These are phyloP conservation scores for Clupea harengus DNA, from an alignment of 2,113 vertebrate genomes.

Conservation along the genomic window DNA sequence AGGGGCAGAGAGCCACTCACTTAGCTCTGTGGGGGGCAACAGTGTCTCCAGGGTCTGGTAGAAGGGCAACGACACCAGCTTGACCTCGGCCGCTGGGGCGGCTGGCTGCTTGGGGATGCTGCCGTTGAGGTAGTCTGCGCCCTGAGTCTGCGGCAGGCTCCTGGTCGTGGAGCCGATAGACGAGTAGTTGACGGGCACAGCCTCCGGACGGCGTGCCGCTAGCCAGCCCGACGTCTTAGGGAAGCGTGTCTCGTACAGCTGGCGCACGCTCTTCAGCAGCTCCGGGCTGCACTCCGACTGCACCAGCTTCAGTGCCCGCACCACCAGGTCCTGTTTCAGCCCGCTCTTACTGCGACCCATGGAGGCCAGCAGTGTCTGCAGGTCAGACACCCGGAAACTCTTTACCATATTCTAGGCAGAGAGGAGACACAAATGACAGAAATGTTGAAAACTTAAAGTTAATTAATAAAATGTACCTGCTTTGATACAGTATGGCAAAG, in stretches of 20 bases:
- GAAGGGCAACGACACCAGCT: conserved; percentile 91
- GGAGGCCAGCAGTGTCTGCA: conserved; percentile 95
- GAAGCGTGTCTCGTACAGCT: conserved; percentile 94
- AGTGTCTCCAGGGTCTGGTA: conserved; percentile 93
- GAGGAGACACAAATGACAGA: conserved; percentile 47
- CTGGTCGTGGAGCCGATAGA: conserved; percentile 71
- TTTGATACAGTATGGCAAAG: not conserved
- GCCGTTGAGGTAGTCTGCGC: conserved; percentile 93
- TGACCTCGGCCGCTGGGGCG: conserved; percentile 80
- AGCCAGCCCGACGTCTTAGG: conserved; percentile 79
- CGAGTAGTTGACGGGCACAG: conserved; percentile 74
- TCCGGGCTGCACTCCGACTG: conserved; percentile 97
- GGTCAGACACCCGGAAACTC: conserved; percentile 98
- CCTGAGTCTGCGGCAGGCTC: conserved; percentile 67
- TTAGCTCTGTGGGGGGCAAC: conserved; percentile 88
- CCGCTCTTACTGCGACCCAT: conserved; percentile 98
- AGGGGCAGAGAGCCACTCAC: conserved; percentile 68
- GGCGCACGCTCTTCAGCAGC: conserved; percentile 94
- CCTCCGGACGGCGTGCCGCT: conserved; percentile 73
- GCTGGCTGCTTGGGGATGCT: conserved; percentile 68
- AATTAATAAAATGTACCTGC: not conserved
- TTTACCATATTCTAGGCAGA: conserved; percentile 94
- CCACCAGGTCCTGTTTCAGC: conserved; percentile 96
- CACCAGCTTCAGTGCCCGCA: conserved; percentile 89
- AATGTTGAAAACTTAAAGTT: not conserved